Evolutionary conservation across 2,888 invertebrate genomes (phyloP).

Genomic region (Aplocera efformata): DNA sequence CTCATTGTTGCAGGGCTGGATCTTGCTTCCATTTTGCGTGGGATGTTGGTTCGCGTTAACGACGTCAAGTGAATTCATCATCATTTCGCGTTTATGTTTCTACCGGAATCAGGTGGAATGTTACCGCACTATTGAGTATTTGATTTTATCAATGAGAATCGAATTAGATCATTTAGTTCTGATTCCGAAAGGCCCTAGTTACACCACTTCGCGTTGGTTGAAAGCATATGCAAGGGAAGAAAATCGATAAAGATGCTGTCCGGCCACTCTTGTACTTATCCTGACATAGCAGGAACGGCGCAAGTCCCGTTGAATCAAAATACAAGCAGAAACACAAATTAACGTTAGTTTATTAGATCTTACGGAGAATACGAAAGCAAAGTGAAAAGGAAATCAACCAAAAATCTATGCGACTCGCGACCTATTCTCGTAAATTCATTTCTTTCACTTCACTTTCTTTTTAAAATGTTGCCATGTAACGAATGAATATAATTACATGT

Average conservation of each 20-base stretch:
- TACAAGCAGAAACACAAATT: conserved; percentile 69
- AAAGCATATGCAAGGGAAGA: conserved; percentile 80
- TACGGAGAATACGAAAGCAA: conserved; percentile 74
- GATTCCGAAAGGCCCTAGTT: conserved; percentile 56
- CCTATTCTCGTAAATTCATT: conserved; percentile 80
- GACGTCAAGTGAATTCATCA: conserved; percentile 76
- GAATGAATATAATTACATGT: conserved; percentile 11
- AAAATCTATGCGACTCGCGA: conserved; percentile 79
- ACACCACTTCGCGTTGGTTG: conserved; percentile 78
- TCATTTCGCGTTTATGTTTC: conserved; percentile 68
- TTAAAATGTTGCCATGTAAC: conserved; percentile 67
- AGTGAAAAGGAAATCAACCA: conserved; percentile 80
- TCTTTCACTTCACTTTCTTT: conserved; percentile 79
- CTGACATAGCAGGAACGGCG: conserved; percentile 61
- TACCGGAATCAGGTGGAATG: conserved; percentile 55
- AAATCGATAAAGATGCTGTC: conserved; percentile 81
- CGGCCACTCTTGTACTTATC: conserved; percentile 69
- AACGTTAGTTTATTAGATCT: conserved; percentile 76
- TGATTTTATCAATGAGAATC: conserved; percentile 45
- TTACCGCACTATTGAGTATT: conserved; percentile 48
- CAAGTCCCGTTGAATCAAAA: conserved; percentile 69
- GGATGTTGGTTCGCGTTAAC: conserved; percentile 74
- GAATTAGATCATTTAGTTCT: conserved; percentile 49
- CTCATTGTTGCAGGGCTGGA: conserved; percentile 88
- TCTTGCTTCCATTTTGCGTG: conserved; percentile 89